Base-by-base conservation (phyloP, 2,888 invertebrate genomes). In the Siphlonurus alternatus region DNA sequence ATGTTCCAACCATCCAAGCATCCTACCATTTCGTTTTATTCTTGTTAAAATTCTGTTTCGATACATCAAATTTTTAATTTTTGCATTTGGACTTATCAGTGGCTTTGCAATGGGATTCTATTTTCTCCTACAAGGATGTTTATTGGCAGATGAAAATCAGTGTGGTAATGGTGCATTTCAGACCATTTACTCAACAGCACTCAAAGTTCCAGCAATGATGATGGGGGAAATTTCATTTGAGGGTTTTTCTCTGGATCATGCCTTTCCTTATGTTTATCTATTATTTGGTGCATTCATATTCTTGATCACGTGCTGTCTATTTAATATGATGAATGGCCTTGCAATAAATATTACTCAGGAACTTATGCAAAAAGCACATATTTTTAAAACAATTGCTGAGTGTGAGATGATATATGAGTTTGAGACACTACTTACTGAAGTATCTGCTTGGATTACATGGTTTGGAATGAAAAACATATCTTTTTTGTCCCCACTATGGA, bases 251-350 rank as follows among this genome's bases (percentile, higher is more conserved):
- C 22, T 56, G 7, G 56, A 56, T n/a, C 38, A 38, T 38, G 56
- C 56, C 56, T 20, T 7, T 56, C 56, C 56, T 10, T 22, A n/a
- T 3, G 19, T 56, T n/a, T 22, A 56, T 7, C 5, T 56, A 7
- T 20, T 56, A n/a, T 56, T 56, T 56, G 56, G 56, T 56, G 56
- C 56, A 20, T 56, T 56, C n/a, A 56, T 56, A 56, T 56, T 56
- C 22, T 20, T 56, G 7, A 56, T 56, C 5, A 56, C 56, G 7
- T 56, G 56, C 56, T 56, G 56, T 20, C 7, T 56, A 20, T 56
- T 56, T 22, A 56, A 56, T 56, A 56, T 56, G 56, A 56, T 56
- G 56, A 56, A 56, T 22, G 56, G 56, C 20, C 22, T 56, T n/a
- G 56, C 56, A n/a, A n/a, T 56, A 7, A 56, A 56, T 22, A 56